Evolutionary conservation across 1,140 invertebrate species (phyloP).

Genomic region (Pteromalus puparum): DNA sequence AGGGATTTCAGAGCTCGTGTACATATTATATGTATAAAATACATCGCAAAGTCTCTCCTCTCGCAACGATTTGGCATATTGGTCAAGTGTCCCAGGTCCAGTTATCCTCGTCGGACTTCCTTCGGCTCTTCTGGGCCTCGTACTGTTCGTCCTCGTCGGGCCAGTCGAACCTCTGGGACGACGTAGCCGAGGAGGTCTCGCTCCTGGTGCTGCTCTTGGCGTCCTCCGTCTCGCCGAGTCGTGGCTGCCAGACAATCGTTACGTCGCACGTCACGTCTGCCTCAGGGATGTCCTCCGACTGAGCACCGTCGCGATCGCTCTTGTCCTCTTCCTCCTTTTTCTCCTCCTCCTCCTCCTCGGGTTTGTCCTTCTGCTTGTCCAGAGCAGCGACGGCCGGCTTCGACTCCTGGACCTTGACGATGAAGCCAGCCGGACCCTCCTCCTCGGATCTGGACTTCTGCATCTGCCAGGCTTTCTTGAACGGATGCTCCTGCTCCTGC

Average conservation of each 20-base stretch:
- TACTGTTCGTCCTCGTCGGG: slow-evolving; percentile 57
- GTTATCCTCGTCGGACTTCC: slow-evolving; percentile 62
- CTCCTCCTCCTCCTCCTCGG: slow-evolving; percentile 23
- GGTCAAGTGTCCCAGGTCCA: slow-evolving; percentile 65
- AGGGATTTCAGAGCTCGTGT: not conserved
- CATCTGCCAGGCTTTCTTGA: slow-evolving; percentile 73
- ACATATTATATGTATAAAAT: not conserved
- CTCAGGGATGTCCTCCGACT: slow-evolving; percentile 32
- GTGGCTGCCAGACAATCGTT: slow-evolving; percentile 54
- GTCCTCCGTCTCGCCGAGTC: slow-evolving; percentile 53
- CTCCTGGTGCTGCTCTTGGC: slow-evolving; percentile 52
- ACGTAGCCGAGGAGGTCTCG: slow-evolving; percentile 51
- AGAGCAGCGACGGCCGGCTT: slow-evolving; percentile 34
- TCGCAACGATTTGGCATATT: slow-evolving; percentile 9
- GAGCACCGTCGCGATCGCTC: slow-evolving; percentile 41
- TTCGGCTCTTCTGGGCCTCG: slow-evolving; percentile 49
- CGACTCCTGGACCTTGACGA: slow-evolving; percentile 64
- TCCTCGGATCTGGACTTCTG: slow-evolving; percentile 73
- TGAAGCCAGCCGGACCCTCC: slow-evolving; percentile 65
- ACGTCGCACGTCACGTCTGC: slow-evolving; percentile 52
- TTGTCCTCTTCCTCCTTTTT: slow-evolving; percentile 44
- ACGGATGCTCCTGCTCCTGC: slow-evolving; percentile 72
- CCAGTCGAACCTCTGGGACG: slow-evolving; percentile 56
- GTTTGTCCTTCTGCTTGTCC: slow-evolving; percentile 54
- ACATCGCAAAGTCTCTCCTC: slow-evolving; percentile 32